Base-by-base conservation (phyloP, 1,140 invertebrate genomes). In the Pentalonia nigronervosa region DNA sequence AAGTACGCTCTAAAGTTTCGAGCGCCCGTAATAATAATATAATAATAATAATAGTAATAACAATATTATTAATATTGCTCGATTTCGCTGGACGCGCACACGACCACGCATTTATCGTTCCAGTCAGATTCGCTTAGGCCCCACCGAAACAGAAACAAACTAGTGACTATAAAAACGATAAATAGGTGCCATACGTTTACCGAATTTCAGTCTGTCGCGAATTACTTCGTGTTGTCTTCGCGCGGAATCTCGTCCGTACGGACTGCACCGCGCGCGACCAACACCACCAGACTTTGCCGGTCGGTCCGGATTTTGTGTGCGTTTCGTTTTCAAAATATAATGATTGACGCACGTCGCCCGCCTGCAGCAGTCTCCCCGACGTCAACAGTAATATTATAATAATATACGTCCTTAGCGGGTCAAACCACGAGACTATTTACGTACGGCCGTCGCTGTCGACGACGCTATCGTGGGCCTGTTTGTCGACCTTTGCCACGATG, bases 401-500 rank as follows among this genome's bases (percentile, higher is more conserved):
- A 76, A 41, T 41, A 41, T 41, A 83, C 81, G 81, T 83, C 81
- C 34, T 41, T 34, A 1, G 81, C 21, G 23, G 81, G 81, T 41
- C 36, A 41, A 34, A 83, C 81, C 81, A 41, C 34, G 36, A 83
- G 81, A 83, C 81, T 41, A 21, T 83, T 83, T 41, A 81, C 36
- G 81, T 83, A 41, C 30, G 60, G 36, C 53, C 25, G 23, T 50
- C 86, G 47, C 53, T 8, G 25, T 88, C 47, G 47, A 21, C 30
- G 48, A 34, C 48, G 34, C 30, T 88, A 21, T 50, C 30, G 47
- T 25, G 60, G 14, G 60, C 83, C 20, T 84, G 47, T 89, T 89
- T 50, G n/a, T 89, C 87, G 87, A 36, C 48, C 48, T 89, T 89
- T 53, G 87, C 87, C 47, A n/a, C 21, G n/a, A 34, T 89, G n/a